Base-by-base conservation (phyloP, 2,797 vertebrate genomes). In the Perodicticus potto region DNA sequence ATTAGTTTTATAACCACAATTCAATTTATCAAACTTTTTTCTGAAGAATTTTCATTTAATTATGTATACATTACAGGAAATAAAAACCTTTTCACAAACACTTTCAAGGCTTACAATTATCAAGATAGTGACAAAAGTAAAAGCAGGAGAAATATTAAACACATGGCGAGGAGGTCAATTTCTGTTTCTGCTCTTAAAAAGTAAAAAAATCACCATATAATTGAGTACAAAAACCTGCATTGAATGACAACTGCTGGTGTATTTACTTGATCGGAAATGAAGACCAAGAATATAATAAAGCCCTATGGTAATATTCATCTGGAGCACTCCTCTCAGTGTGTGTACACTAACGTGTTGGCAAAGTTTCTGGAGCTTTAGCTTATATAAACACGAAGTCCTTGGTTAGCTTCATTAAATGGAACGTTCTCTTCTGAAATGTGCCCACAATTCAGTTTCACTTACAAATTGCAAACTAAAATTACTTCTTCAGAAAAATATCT, bases 401-500 rank as follows among this genome's bases (percentile, higher is more conserved):
- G 92, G 97, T 98, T 94, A 97, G 98, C 98, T 98, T 98, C 98
- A 97, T 97, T 97, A 97, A 98, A 98, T 96, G 97, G 97, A 98
- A 98, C 93, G 55, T 96, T 95, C 95, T 98, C 98, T 98, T 98
- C 97, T 97, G 95, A 97, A 98, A 98, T 97, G 98, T 95, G 97
- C 97, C 95, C 96, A 96, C 96, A 96, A 98, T 97, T 97, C 98
- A 97, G 97, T 96, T 98, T 98, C 98, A 98, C 97, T 98, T 97
- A 98, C 97, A 97, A 98, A 97, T 96, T 96, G 97, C 95, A 97
- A 96, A 97, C 95, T 63, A 92, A 97, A 98, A 76, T 97, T 89
- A 97, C 90, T 83, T 98, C 98, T 98, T 99, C 98, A 99, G 98
- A 99, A 99, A 98, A 99, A 99, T 98, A 99, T 99, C 97, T 99